Percentiles rank a stretch among this genome's conserved stretches.
Evolutionary conservation across 2,797 vertebrate species (phyloP).

Genomic region (Melanotaenia pygmaea): DNA sequence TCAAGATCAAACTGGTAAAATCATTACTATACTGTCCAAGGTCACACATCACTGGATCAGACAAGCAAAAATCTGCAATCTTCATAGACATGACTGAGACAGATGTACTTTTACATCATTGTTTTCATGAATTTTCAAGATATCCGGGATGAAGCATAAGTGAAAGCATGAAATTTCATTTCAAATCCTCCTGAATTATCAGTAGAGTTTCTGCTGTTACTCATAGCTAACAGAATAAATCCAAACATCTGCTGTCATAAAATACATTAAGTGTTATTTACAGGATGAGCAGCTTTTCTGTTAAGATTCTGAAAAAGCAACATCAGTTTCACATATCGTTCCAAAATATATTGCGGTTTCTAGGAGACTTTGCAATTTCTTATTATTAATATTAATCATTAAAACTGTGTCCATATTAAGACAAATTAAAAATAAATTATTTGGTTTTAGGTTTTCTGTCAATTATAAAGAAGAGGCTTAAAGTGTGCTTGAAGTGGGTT

Average conservation of each 20-base stretch:
- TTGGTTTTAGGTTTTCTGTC: too few relatives aligned
- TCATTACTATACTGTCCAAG: slow-evolving; percentile 69
- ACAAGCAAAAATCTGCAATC: slow-evolving; percentile 34
- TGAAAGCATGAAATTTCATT: background rate
- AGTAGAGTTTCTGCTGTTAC: slow-evolving; percentile 7
- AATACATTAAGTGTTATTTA: background rate
- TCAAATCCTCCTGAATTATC: slow-evolving; percentile 3
- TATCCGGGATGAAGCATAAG: background rate
- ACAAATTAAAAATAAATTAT: too few relatives aligned
- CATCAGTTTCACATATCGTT: background rate
- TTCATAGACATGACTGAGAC: slow-evolving; percentile 32
- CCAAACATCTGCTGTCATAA: background rate
- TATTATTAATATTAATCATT: background rate
- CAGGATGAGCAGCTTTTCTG: background rate
- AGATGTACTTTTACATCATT: slow-evolving; percentile 32
- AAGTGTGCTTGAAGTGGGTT: slow-evolving; percentile 32
- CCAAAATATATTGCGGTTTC: background rate
- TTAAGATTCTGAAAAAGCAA: background rate
- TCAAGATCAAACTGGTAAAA: slow-evolving; percentile 76
- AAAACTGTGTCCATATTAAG: background rate
- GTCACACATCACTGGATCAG: slow-evolving; percentile 49
- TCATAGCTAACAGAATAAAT: slow-evolving; percentile 2
- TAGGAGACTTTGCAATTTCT: background rate
- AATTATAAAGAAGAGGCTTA: slow-evolving; percentile 15
- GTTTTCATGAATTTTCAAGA: slow-evolving; percentile 24